These are phyloP conservation scores for Pempheris klunzingeri DNA, from an alignment of 2,797 vertebrate species.

Conservation along the genomic window DNA sequence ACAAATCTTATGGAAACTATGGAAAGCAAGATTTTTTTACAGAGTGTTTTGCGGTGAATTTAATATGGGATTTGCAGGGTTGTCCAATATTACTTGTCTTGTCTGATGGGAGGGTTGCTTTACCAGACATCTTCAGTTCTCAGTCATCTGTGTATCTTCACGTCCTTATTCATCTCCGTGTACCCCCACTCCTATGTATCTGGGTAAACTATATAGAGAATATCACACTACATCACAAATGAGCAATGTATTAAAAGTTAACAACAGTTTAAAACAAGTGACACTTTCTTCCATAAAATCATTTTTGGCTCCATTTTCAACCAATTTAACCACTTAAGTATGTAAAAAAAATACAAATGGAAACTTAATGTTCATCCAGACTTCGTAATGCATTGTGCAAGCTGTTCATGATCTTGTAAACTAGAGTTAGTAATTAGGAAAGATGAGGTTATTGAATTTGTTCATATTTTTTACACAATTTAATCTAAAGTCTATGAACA, in stretches of 20 bases:
- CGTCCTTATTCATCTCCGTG: not conserved
- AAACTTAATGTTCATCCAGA: not conserved
- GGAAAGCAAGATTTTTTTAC: not conserved
- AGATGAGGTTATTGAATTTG: not conserved
- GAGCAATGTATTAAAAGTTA: not conserved
- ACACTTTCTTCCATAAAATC: not conserved
- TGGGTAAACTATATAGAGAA: not conserved
- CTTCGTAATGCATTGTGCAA: not conserved
- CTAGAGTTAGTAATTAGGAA: not conserved
- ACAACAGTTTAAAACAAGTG: not conserved
- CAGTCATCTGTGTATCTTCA: not conserved
- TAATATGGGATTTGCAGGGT: not conserved
- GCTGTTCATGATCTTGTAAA: not conserved
- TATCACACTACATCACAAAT: not conserved
- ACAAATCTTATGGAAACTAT: not conserved
- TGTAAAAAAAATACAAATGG: not conserved
- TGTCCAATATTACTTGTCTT: conserved; percentile 7
- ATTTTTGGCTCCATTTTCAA: not conserved
- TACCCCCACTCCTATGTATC: not conserved
- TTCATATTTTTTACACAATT: not conserved
- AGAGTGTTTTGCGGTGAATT: not conserved
- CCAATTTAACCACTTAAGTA: not conserved
- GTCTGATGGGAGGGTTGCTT: not conserved
- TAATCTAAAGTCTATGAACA: no score
- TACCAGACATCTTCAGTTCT: conserved; percentile 5